Evolutionary conservation across 2,888 invertebrate genomes (phyloP).

Genomic region (Meiosimyza platycephala): DNA sequence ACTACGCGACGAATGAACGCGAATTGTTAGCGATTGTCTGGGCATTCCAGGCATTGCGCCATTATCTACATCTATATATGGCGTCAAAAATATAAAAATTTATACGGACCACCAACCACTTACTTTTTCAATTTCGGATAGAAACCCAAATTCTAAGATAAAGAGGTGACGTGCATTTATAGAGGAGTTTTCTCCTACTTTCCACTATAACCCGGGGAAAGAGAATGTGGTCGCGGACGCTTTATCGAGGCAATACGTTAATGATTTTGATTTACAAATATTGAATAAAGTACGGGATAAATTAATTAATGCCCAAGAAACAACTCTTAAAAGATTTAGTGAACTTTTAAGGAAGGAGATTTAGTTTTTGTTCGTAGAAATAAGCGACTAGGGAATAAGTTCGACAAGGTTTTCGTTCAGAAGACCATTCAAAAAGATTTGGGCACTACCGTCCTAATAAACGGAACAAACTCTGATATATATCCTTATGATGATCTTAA

Average conservation of each 20-base stretch:
- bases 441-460: too few relatives aligned
- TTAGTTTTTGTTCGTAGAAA: too few relatives aligned
- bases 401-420: too few relatives aligned
- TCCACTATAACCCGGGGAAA: slow-evolving; percentile 41
- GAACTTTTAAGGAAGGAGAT: too few relatives aligned
- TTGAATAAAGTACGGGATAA: too few relatives aligned
- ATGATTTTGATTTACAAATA: background rate
- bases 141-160: slow-evolving; percentile 41
- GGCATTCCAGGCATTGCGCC: slow-evolving; percentile 55
- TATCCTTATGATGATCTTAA: too few relatives aligned
- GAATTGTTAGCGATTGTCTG: slow-evolving; percentile 36
- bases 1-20: slow-evolving; percentile 43
- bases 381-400: too few relatives aligned
- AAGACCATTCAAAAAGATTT: too few relatives aligned
- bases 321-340: too few relatives aligned
- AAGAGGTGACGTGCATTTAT: slow-evolving; percentile 36
- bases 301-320: too few relatives aligned
- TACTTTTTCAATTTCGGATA: slow-evolving; percentile 38
- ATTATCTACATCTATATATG: slow-evolving; percentile 61
- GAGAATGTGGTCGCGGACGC: slow-evolving; percentile 43
- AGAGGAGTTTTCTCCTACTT: slow-evolving; percentile 40
- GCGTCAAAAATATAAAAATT: slow-evolving; percentile 46
- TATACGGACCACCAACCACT: slow-evolving; percentile 46
- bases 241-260: slow-evolving; percentile 37
- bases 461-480: too few relatives aligned